Evolutionary conservation across 2,888 invertebrate species (phyloP).

Genomic region (Epirrhoe tristata): DNA sequence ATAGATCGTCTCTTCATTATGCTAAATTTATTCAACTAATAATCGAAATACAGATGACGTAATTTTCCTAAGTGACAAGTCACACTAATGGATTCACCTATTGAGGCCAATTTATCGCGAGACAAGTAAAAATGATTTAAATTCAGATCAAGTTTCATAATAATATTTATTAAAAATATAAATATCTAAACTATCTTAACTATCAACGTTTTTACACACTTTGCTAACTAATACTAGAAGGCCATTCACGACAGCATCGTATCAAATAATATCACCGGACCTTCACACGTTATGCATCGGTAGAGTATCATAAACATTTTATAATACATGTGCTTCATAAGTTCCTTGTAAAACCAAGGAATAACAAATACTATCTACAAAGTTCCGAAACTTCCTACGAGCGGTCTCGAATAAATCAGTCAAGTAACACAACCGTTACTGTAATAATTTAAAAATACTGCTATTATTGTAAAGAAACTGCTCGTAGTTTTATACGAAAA

Average conservation of each 20-base stretch:
- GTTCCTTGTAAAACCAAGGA: conserved; percentile 84
- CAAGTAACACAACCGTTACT: conserved; percentile 80
- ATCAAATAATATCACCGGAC: conserved; percentile 69
- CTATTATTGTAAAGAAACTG: conserved; percentile 52
- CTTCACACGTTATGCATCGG: conserved; percentile 58
- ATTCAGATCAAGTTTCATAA: conserved; percentile 55
- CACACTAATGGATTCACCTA: conserved; percentile 26
- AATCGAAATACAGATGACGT: conserved; percentile 42
- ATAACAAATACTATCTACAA: conserved; percentile 75
- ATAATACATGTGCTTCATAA: conserved; percentile 60
- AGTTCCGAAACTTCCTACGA: conserved; percentile 69
- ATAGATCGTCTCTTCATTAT: conserved; percentile 31
- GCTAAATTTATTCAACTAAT: conserved; percentile 32
- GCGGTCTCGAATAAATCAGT: conserved; percentile 80
- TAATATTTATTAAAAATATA: conserved; percentile 68
- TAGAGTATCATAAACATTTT: conserved; percentile 52
- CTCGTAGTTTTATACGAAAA: conserved; percentile 66
- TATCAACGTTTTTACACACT: conserved; percentile 71
- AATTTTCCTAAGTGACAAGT: conserved; percentile 35
- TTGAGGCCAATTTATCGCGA: conserved; percentile 16
- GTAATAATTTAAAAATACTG: conserved; percentile 76
- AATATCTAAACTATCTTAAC: conserved; percentile 65
- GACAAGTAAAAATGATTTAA: conserved; percentile 43
- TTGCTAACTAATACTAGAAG: conserved; percentile 76
- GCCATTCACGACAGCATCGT: conserved; percentile 75